Base-by-base conservation (phyloP, 2,888 invertebrate genomes). In the Sicus ferrugineus region DNA sequence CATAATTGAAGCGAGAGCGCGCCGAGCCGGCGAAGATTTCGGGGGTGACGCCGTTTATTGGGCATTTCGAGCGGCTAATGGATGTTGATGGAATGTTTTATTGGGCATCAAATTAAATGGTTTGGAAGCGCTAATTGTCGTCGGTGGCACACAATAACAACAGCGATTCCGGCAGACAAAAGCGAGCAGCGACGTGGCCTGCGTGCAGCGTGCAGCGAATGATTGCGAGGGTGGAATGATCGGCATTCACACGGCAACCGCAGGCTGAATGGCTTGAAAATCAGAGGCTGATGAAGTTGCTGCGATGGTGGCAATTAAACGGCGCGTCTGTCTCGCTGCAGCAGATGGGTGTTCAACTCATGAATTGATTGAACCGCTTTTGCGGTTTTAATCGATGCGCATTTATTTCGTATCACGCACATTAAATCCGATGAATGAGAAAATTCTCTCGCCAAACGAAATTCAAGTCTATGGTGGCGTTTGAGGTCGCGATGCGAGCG, bases 281-380 rank as follows among this genome's bases (percentile, higher is more conserved):
- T 26, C n/a, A 2, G 21, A 48, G 21, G 9, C 23, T 23, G 7
- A 14, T 3, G 21, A 4, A 23, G n/a, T 52, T 7, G 19, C 19
- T 9, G 9, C 21, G 6, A 2, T 6, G 9, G 1, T 2, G 21
- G 28, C 28, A 38, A 56, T 54, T 54, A 28, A 65, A 19, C 9
- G 19, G 50, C 48, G 19, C 42, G 19, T 58, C 34, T 14, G 14
- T 7, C 30, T 59, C 19, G 7, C 31, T n/a, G 21, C n/a, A 7
- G 6, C 61, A 30, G 42, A 59, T 19, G 74, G 77, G 73, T 76
- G 78, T 77, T 73, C 79, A 79, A 78, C 75, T 79, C 79, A 81
- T 76, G 78, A 80, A 80, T 80, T 81, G 81, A 80, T 80, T 80
- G 80, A n/a, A n/a, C n/a, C n/a, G n/a, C n/a, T 79, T 74, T 46